Base-by-base conservation (phyloP, 2,113 vertebrate species). In the Taurulus bubalis region DNA sequence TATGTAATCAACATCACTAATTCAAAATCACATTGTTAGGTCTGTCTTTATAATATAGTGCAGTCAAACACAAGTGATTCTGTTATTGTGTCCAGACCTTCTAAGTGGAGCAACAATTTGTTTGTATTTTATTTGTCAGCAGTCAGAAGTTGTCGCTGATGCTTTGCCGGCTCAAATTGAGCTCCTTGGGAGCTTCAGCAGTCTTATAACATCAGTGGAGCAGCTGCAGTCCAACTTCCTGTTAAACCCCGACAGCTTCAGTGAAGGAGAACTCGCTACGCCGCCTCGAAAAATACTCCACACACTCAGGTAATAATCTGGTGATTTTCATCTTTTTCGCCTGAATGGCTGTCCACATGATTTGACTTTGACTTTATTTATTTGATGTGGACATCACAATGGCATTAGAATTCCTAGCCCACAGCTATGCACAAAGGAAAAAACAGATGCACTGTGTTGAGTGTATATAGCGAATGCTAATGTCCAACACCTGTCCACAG, bases 201-300 rank as follows among this genome's bases (percentile, higher is more conserved):
- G 95, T 30, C 92, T 99, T 87, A 97, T 99, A 55, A 93, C 96
- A 3, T 98, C 98, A 4, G 94, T 97, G 34, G 98, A 99, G 91
- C 97, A 97, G 88, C 96, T 99, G 84, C 98, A 98, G 91, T 96
- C 97, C 89, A 96, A 94, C 90, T 99, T 97, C 90, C 95, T 99
- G 66, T 93, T 98, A 78, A 97, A 96, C 88, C 96, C 97, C 8
- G 96, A 97, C 40, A 96, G 96, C 85, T 97, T 97, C 80, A 95
- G 90, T 0, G 97, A 97, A 36, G 96, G 89, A 75, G 95, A 99
- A 68, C 96, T 99, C 60, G 95, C 98, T 82, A 97, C 97, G 2
- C 97, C 97, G 42, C 98, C 98, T 26, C 95, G 96, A 3, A 95
- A 96, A 90, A 93, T 99, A 8, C 96, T 99, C 0, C 95, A 97